A percentile compares a stretch with the other conserved stretches of the same genome.
phyloP scores from a whole-genome alignment of 2,113 vertebrate species.

The Podarcis cretensis region DNA sequence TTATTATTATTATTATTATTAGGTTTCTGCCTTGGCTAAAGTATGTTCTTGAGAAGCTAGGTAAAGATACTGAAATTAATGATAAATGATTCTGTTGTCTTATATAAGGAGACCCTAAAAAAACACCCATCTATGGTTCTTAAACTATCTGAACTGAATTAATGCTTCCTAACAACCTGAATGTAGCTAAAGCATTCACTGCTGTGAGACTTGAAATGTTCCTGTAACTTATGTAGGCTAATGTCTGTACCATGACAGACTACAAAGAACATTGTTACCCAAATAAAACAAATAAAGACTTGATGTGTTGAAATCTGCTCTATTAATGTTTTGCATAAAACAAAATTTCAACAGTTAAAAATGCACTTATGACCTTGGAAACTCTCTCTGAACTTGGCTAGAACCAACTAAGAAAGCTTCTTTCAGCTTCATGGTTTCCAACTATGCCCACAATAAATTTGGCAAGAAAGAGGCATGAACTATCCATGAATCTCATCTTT shows the following conservation, averaged over 20 bases:
- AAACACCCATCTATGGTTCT: not conserved
- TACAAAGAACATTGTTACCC: not conserved
- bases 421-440: not conserved
- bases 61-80: not conserved
- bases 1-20: not conserved
- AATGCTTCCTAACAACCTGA: not conserved
- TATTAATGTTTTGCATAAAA: not conserved
- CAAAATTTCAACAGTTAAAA: not conserved
- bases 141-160: not conserved
- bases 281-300: not conserved
- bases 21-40: not conserved
- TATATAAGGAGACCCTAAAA: not conserved
- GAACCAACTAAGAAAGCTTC: not conserved
- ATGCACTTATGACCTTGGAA: not conserved
- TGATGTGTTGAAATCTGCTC: not conserved
- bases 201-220: not conserved
- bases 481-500: not conserved
- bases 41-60: not conserved
- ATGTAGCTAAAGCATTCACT: not conserved
- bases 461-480: not conserved
- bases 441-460: not conserved
- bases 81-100: not conserved
- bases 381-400: not conserved
- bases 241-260: too few species aligned
- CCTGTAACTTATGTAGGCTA: not conserved